Percentiles rank a stretch among this genome's conserved stretches.
These are phyloP conservation scores for Helicoverpa assulta DNA, from an alignment of 2,888 invertebrate species.

Conservation along the genomic window DNA sequence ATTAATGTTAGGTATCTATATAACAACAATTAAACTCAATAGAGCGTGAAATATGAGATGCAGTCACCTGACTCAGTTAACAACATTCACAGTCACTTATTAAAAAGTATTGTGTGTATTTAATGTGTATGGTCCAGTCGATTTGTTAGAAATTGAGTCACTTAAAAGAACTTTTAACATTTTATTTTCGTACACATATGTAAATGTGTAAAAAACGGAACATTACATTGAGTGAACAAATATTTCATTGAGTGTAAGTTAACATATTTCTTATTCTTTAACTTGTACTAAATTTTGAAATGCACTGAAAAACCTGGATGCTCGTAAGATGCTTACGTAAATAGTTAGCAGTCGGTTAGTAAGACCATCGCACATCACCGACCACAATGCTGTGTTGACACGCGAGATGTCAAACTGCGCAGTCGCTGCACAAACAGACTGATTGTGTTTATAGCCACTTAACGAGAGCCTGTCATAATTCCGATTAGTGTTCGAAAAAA, in stretches of 20 bases:
- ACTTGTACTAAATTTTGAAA: conserved; percentile 25
- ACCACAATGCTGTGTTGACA: conserved; percentile 81
- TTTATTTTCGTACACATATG: not conserved
- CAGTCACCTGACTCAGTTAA: too few relatives aligned
- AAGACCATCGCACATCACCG: conserved; percentile 77
- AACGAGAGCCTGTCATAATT: conserved; percentile 86
- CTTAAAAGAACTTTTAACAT: not conserved
- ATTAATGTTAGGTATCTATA: too few relatives aligned
- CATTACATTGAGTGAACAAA: conserved; percentile 18
- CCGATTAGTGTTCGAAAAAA: conserved; percentile 88
- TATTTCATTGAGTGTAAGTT: conserved; percentile 23
- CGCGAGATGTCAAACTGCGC: conserved; percentile 82
- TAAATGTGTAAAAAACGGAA: not conserved
- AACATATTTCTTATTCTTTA: conserved; percentile 25
- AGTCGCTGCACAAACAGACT: conserved; percentile 84
- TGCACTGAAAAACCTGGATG: conserved; percentile 54
- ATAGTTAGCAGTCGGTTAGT: conserved; percentile 85
- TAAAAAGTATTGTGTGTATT: too few relatives aligned
- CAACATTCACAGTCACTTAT: too few relatives aligned
- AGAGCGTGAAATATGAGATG: too few relatives aligned
- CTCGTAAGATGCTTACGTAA: conserved; percentile 79
- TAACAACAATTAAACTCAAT: too few relatives aligned
- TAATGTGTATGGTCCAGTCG: not conserved
- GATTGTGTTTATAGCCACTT: conserved; percentile 90
- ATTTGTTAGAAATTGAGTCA: not conserved